Conservation (phyloP, 2,888 invertebrate species). For the Chymomyza fuscimana region DNA sequence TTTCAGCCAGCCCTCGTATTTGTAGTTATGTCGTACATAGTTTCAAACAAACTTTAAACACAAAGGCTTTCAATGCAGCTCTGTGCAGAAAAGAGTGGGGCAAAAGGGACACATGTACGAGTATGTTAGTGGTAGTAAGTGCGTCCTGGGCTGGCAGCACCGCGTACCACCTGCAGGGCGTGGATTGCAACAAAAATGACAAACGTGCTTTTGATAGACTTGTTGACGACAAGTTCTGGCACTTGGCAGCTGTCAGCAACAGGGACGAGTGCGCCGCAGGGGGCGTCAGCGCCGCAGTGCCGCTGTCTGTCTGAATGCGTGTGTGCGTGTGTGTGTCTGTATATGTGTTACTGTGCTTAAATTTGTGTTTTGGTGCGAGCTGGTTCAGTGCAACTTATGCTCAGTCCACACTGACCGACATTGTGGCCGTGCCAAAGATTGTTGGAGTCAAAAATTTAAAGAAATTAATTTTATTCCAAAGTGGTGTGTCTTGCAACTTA, state of each 20-base stretch:
- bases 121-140: constrained; percentile 6
- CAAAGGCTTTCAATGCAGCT: constrained; percentile 25
- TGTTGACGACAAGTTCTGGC: constrained; percentile 72
- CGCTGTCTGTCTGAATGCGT: constrained; percentile 1
- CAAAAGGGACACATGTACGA: background rate
- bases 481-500: no score
- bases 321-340: constrained; percentile 30
- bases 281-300: background rate
- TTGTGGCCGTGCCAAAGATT: no score
- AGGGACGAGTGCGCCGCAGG: constrained; percentile 30
- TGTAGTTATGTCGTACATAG: background rate
- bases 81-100: background rate
- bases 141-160: background rate
- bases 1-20: background rate
- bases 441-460: no score
- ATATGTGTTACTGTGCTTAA: constrained; percentile 1
- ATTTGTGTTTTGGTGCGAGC: constrained; percentile 12
- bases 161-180: constrained; percentile 34
- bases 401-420: no score
- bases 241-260: constrained; percentile 70
- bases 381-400: constrained; percentile 10
- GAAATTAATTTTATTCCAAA: no score
- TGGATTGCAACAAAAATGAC: constrained; percentile 68
- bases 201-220: constrained; percentile 75
- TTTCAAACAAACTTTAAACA: constrained; percentile 55